Percentiles rank a stretch among this genome's conserved stretches.
These are phyloP conservation scores for Hipposideros armiger DNA, from an alignment of 2,113 vertebrate genomes.

Conservation along the genomic window DNA sequence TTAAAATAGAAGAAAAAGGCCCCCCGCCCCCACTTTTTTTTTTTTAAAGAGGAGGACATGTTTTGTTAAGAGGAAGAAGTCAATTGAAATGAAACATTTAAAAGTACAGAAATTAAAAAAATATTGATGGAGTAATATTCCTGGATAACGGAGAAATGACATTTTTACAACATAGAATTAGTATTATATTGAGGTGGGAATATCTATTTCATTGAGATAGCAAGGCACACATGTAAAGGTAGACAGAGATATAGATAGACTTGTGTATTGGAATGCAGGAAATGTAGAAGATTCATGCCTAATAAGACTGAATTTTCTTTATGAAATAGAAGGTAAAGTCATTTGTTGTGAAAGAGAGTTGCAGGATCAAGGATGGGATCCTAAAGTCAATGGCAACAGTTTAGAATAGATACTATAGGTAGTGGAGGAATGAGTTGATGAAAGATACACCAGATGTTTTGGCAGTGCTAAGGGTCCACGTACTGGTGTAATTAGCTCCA, in stretches of 20 bases:
- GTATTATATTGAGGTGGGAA: not conserved
- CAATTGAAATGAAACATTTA: constrained; percentile 8
- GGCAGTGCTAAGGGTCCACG: not conserved
- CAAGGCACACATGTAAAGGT: not conserved
- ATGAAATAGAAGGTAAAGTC: not conserved
- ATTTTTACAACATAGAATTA: constrained; percentile 34
- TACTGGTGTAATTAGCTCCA: not conserved
- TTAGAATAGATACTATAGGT: not conserved
- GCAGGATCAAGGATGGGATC: not conserved
- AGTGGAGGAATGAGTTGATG: not conserved
- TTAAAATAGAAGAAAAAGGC: not conserved
- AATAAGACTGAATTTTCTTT: constrained; percentile 11
- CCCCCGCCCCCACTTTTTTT: not conserved
- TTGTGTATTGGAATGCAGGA: not conserved
- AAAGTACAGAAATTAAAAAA: constrained; percentile 10
- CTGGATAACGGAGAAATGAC: not conserved
- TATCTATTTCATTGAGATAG: not conserved
- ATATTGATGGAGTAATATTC: not conserved
- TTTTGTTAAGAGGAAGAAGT: constrained; percentile 41
- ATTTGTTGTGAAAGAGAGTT: constrained; percentile 37
- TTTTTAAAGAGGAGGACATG: not conserved
- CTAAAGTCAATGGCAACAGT: not conserved
- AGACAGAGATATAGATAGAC: not conserved
- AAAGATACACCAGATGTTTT: constrained; percentile 7
- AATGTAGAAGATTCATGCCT: constrained; percentile 3